phyloP scores from a whole-genome alignment of 1,140 invertebrate genomes.

The Stegodyphus mimosarum region DNA sequence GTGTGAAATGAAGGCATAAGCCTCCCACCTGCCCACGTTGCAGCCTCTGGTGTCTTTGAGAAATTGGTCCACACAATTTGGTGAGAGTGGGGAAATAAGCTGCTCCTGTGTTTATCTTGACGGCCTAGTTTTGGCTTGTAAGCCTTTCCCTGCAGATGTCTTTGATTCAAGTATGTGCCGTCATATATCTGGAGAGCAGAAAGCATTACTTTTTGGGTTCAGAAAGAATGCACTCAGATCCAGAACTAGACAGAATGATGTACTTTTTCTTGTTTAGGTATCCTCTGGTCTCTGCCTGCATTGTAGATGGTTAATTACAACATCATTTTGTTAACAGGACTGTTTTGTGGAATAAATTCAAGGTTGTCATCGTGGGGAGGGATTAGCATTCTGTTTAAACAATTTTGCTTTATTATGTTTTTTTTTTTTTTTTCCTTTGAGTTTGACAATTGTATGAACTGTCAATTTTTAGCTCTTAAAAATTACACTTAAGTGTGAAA shows the following conservation, averaged over 20 bases:
- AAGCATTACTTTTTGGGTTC: constrained; percentile 23
- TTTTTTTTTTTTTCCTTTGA: constrained; percentile 12
- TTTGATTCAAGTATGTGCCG: constrained; percentile 19
- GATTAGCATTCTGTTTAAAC: constrained; percentile 26
- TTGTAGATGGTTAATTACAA: constrained; percentile 20
- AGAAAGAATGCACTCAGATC: constrained; percentile 20
- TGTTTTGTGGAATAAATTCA: constrained; percentile 6
- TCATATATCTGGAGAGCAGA: constrained; percentile 23
- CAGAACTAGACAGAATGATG: constrained; percentile 22
- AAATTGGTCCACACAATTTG: constrained; percentile 27
- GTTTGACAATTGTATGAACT: constrained; percentile 45
- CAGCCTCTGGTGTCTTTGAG: constrained; percentile 56
- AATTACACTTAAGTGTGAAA: constrained; percentile 22
- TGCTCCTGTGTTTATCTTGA: constrained; percentile 18
- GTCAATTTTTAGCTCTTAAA: constrained; percentile 33
- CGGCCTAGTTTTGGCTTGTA: constrained; percentile 34
- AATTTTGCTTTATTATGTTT: constrained; percentile 10
- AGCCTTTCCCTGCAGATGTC: constrained; percentile 20
- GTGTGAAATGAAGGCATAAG: constrained; percentile 62
- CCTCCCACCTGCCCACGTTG: constrained; percentile 59
- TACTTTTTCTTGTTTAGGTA: constrained; percentile 3
- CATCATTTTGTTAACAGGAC: not conserved
- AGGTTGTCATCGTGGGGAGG: constrained; percentile 56
- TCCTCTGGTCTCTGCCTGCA: constrained; percentile 4
- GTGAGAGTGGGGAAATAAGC: constrained; percentile 33